Percentiles rank a stretch among this genome's conserved stretches.
phyloP scores from a whole-genome alignment of 2,113 vertebrate species.

The Nibea coibor region DNA sequence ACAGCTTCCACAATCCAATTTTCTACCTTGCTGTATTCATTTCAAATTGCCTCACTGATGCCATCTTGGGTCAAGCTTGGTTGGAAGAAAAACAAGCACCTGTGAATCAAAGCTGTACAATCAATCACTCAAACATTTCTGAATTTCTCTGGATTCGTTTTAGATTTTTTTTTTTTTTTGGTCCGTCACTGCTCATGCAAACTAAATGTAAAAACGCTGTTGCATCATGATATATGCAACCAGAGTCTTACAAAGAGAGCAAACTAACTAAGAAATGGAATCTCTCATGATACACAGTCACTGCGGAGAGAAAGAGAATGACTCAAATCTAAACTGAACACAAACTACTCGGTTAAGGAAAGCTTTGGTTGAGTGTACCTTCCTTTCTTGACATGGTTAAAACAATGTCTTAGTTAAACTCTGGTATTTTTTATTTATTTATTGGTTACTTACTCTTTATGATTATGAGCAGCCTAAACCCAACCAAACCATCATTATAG shows the following conservation, averaged over 20 bases:
- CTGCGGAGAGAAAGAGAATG: background rate
- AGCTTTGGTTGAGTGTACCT: no score
- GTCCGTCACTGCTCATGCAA: background rate
- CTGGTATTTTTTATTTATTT: no score
- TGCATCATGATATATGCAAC: background rate
- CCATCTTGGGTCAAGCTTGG: conserved; percentile 51
- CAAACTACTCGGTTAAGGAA: no score
- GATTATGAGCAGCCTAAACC: no score
- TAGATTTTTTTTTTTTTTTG: background rate
- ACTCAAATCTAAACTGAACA: no score
- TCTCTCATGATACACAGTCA: background rate
- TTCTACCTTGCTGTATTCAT: conserved; percentile 61
- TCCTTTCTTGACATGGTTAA: no score
- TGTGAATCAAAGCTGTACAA: conserved; percentile 19
- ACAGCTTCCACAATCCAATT: conserved; percentile 68
- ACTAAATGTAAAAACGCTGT: background rate
- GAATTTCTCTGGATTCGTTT: background rate
- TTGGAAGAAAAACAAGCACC: conserved; percentile 28
- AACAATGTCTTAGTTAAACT: no score
- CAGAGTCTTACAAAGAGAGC: background rate
- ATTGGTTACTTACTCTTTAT: no score
- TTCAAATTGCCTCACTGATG: conserved; percentile 49
- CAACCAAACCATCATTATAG: no score
- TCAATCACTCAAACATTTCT: conserved; percentile 4
- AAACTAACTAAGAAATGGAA: background rate